These are phyloP conservation scores for Portevinia maculata DNA, from an alignment of 2,888 invertebrate species.

Conservation along the genomic window DNA sequence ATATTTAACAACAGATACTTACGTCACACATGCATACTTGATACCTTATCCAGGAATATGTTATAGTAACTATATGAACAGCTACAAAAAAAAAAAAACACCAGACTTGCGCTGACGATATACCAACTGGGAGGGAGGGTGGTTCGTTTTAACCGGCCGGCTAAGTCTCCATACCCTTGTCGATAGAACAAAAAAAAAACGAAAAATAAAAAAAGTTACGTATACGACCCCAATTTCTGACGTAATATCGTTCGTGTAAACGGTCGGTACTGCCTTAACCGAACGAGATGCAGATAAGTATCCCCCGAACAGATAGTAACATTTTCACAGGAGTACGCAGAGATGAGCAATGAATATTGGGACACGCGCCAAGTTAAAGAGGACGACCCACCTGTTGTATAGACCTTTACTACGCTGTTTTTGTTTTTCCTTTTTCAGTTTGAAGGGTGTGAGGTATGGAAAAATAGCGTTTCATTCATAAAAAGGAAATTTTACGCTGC, in stretches of 20 bases:
- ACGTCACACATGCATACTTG: conserved; percentile 46
- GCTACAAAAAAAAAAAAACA: not conserved
- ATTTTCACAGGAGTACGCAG: conserved; percentile 34
- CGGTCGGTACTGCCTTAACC: conserved; percentile 13
- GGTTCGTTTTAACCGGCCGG: not conserved
- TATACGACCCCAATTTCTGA: conserved; percentile 47
- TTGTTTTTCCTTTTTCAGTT: not conserved
- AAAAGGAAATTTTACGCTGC: conserved; percentile 62
- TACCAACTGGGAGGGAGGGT: conserved; percentile 7
- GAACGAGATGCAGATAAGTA: conserved; percentile 18
- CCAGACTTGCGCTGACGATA: conserved; percentile 21
- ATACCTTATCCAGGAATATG: conserved; percentile 2
- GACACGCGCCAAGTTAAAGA: not conserved
- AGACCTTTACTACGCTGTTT: conserved; percentile 17
- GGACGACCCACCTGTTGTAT: conserved; percentile 58
- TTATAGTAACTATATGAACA: conserved; percentile 22
- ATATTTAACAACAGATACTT: conserved; percentile 35
- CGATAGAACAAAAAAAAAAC: not conserved
- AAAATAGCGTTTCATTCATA: conserved; percentile 62
- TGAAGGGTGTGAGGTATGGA: not conserved
- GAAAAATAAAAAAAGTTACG: conserved; percentile 24
- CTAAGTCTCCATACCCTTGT: conserved; percentile 9
- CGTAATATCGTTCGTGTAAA: conserved; percentile 65
- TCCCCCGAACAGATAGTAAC: conserved; percentile 22
- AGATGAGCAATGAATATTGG: not conserved